Evolutionary conservation across 1,140 invertebrate genomes (phyloP).

Genomic region (Drosophila nigrodunni): DNA sequence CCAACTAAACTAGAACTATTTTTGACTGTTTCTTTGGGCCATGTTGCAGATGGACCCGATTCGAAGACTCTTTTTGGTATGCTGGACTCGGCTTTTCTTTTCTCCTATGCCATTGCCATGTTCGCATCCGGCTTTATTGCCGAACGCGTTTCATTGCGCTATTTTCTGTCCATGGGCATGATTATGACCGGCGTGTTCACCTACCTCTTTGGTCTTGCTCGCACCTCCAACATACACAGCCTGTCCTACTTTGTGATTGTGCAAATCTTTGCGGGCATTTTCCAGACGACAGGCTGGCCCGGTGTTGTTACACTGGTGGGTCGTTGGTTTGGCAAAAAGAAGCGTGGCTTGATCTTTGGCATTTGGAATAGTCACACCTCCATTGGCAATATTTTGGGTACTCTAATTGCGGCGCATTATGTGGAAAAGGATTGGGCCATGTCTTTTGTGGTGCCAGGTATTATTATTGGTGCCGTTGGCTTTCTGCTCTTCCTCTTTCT

Average conservation of each 20-base stretch:
- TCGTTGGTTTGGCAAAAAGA: slow-evolving; percentile 98
- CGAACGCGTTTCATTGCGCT: slow-evolving; percentile 95
- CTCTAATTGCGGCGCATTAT: slow-evolving; percentile 93
- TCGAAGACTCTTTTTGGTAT: slow-evolving; percentile 93
- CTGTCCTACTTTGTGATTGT: slow-evolving; percentile 94
- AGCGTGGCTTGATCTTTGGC: slow-evolving; percentile 96
- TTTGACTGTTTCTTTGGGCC: neutral
- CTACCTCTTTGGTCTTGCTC: slow-evolving; percentile 95
- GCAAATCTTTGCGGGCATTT: slow-evolving; percentile 92
- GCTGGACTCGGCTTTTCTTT: slow-evolving; percentile 96
- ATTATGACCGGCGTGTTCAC: slow-evolving; percentile 94
- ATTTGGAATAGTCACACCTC: slow-evolving; percentile 99
- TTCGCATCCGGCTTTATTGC: slow-evolving; percentile 95
- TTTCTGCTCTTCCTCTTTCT: slow-evolving; percentile 95
- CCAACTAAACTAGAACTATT: neutral
- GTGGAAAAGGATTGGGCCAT: slow-evolving; percentile 95
- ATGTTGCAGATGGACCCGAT: slow-evolving; percentile 89
- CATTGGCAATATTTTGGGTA: slow-evolving; percentile 96
- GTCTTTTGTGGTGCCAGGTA: slow-evolving; percentile 96
- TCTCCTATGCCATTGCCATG: slow-evolving; percentile 97
- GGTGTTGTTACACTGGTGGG: slow-evolving; percentile 96
- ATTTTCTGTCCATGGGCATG: slow-evolving; percentile 96
- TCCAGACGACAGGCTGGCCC: slow-evolving; percentile 94
- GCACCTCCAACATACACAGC: slow-evolving; percentile 92
- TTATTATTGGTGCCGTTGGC: slow-evolving; percentile 91